These are phyloP conservation scores for Cactoblastis cactorum DNA, from an alignment of 2,888 invertebrate genomes.

Conservation along the genomic window DNA sequence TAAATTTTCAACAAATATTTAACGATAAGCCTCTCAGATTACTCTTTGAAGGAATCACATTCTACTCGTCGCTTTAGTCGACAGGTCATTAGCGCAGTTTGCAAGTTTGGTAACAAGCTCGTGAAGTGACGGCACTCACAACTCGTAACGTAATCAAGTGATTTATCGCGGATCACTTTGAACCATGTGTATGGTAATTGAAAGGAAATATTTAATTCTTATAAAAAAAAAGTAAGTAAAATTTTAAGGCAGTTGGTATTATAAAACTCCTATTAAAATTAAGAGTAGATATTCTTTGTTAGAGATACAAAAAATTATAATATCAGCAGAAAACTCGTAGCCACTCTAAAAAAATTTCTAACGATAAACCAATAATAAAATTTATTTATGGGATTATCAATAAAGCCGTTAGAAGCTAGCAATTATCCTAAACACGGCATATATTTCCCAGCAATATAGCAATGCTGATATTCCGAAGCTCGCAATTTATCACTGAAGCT, in stretches of 20 bases:
- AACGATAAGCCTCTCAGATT: not conserved
- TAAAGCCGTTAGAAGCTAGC: slow-evolving; percentile 1
- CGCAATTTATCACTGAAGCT: slow-evolving; percentile 51
- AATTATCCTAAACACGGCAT: slow-evolving; percentile 28
- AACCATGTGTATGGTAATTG: not conserved
- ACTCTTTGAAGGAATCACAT: slow-evolving; percentile 18
- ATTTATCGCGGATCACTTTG: slow-evolving; percentile 20
- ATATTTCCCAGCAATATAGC: slow-evolving; percentile 51
- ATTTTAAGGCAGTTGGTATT: too few species aligned
- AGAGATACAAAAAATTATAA: too few species aligned
- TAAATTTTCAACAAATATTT: not conserved
- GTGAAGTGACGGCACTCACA: slow-evolving; percentile 19
- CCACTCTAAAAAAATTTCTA: not conserved
- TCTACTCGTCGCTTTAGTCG: slow-evolving; percentile 22
- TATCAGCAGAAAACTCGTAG: too few species aligned
- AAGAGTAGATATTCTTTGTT: too few species aligned
- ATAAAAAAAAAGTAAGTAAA: too few species aligned
- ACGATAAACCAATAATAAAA: not conserved
- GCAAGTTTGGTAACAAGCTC: slow-evolving; percentile 21
- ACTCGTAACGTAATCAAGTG: slow-evolving; percentile 23
- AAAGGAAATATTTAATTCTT: too few species aligned
- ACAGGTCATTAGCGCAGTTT: slow-evolving; percentile 26
- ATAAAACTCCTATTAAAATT: too few species aligned
- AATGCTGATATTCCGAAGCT: slow-evolving; percentile 39
- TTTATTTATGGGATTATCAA: slow-evolving; percentile 3